These are phyloP conservation scores for Eira barbara DNA, from an alignment of 2,113 vertebrate genomes.

Conservation along the genomic window DNA sequence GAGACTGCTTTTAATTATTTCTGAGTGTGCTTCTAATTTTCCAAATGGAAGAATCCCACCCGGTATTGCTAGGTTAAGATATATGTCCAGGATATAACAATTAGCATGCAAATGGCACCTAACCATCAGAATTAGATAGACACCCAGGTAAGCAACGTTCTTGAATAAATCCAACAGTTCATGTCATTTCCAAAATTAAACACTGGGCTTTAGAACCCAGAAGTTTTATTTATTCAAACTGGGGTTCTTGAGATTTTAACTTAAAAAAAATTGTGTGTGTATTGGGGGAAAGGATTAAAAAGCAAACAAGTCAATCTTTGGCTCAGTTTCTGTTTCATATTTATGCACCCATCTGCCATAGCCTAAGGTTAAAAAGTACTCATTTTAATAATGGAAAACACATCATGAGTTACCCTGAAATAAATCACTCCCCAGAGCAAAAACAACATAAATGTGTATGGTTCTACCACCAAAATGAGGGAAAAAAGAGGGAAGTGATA, in stretches of 20 bases:
- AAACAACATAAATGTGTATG: not conserved
- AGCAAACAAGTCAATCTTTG: not conserved
- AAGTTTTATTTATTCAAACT: not conserved
- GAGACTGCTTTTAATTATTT: not conserved
- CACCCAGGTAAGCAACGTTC: too few species aligned
- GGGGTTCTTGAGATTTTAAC: not conserved
- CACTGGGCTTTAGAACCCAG: not conserved
- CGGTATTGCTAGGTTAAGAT: not conserved
- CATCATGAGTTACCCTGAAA: not conserved
- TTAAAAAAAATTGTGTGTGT: not conserved
- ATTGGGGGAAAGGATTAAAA: not conserved
- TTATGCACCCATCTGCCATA: slow-evolving; percentile 30
- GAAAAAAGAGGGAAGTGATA: not conserved
- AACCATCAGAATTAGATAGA: not conserved
- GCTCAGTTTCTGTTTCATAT: slow-evolving; percentile 13
- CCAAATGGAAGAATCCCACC: not conserved
- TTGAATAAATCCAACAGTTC: not conserved
- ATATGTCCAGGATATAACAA: not conserved
- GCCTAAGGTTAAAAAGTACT: slow-evolving; percentile 26
- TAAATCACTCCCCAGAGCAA: not conserved
- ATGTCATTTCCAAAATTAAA: not conserved
- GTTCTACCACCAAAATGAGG: not conserved
- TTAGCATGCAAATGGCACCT: too few species aligned
- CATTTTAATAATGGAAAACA: slow-evolving; percentile 28
- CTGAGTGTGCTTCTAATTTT: not conserved